These are phyloP conservation scores for Molothrus ater DNA, from an alignment of 2,797 vertebrate species.

Conservation along the genomic window DNA sequence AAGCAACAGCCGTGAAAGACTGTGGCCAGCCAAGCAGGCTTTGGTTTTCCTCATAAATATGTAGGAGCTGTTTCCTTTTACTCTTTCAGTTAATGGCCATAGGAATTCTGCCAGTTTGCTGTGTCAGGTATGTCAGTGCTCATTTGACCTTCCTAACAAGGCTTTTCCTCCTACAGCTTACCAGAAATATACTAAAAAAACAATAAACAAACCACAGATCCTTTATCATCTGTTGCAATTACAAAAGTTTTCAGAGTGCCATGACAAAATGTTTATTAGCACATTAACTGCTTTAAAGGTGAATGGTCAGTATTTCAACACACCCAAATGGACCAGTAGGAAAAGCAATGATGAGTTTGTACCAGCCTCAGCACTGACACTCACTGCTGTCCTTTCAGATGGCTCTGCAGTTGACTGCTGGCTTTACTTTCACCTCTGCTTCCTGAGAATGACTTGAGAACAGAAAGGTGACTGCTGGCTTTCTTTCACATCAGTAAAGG, in stretches of 20 bases:
- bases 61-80: conserved; percentile 23
- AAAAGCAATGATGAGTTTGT: not conserved
- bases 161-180: not conserved
- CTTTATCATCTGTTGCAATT: not conserved
- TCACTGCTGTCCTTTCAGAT: not conserved
- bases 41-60: conserved; percentile 33
- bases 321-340: not conserved
- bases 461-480: not conserved
- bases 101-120: conserved; percentile 36
- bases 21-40: not conserved
- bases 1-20: conserved; percentile 34
- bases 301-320: not conserved
- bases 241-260: not conserved
- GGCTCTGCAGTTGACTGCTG: not conserved
- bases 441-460: not conserved
- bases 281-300: not conserved
- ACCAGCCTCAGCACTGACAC: not conserved
- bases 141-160: conserved; percentile 2
- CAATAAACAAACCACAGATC: not conserved
- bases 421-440: not conserved
- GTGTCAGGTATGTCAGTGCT: conserved; percentile 7
- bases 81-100: conserved; percentile 1
- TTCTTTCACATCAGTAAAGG: not conserved
- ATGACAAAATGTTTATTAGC: not conserved
- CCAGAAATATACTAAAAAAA: not conserved